A percentile compares a stretch with the other conserved stretches of the same genome.
These are phyloP conservation scores for Drosophila bunnanda DNA, from an alignment of 2,888 invertebrate species.

Conservation along the genomic window DNA sequence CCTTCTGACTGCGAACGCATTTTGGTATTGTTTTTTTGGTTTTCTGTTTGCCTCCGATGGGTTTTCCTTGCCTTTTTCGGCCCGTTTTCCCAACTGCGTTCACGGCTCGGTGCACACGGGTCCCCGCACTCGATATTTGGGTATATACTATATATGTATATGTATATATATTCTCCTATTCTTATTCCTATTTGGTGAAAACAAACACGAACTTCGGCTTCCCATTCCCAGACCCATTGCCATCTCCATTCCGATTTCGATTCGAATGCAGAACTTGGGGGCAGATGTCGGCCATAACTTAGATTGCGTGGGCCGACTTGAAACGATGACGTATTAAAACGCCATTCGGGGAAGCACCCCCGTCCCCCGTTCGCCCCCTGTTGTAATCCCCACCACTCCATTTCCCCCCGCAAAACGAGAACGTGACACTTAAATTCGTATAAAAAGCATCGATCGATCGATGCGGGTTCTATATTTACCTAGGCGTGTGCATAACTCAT, in stretches of 20 bases:
- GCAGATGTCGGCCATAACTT: slow-evolving; percentile 76
- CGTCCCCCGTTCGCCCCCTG: not conserved
- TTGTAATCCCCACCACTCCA: slow-evolving; percentile 12
- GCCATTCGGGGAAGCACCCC: slow-evolving; percentile 47
- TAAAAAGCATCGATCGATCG: slow-evolving; percentile 75
- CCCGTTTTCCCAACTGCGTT: slow-evolving; percentile 54
- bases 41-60: slow-evolving; percentile 34
- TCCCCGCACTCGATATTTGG: slow-evolving; percentile 22
- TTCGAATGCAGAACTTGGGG: slow-evolving; percentile 52
- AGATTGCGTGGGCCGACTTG: slow-evolving; percentile 72
- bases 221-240: slow-evolving; percentile 52
- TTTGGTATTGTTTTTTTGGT: slow-evolving; percentile 34
- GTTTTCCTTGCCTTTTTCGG: slow-evolving; percentile 47
- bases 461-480: slow-evolving; percentile 77
- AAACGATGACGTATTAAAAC: slow-evolving; percentile 77
- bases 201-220: slow-evolving; percentile 71
- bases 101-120: slow-evolving; percentile 66
- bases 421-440: slow-evolving; percentile 78
- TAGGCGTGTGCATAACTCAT: slow-evolving; percentile 70
- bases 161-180: slow-evolving; percentile 10
- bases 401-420: slow-evolving; percentile 28
- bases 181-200: slow-evolving; percentile 65
- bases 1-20: slow-evolving; percentile 41
- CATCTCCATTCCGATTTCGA: slow-evolving; percentile 59
- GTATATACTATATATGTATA: slow-evolving; percentile 11